These are phyloP conservation scores for Sceliomorpha sp. DNA, from an alignment of 2,888 invertebrate species.

Conservation along the genomic window DNA sequence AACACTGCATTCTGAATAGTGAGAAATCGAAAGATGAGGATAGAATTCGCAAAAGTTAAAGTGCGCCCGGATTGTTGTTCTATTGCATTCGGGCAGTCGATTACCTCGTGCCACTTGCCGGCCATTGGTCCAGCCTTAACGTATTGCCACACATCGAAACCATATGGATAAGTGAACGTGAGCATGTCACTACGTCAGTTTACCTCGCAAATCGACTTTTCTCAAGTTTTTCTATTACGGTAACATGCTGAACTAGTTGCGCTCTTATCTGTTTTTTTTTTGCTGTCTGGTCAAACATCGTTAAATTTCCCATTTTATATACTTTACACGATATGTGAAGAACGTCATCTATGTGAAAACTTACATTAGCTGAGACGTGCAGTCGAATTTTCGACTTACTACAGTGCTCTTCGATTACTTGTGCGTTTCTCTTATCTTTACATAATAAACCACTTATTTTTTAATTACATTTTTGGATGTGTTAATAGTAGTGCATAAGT, in stretches of 20 bases:
- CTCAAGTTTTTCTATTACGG: constrained; percentile 40
- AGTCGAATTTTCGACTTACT: too few relatives aligned
- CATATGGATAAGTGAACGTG: constrained; percentile 51
- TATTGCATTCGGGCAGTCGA: constrained; percentile 75
- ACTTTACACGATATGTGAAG: too few relatives aligned
- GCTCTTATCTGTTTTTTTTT: constrained; percentile 28
- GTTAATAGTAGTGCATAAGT: too few relatives aligned
- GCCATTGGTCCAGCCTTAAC: constrained; percentile 72
- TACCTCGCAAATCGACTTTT: constrained; percentile 54
- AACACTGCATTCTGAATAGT: constrained; percentile 64
- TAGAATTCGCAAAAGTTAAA: constrained; percentile 66
- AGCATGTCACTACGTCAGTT: constrained; percentile 47
- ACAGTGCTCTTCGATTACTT: too few relatives aligned
- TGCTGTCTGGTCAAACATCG: background rate
- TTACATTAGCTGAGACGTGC: too few relatives aligned
- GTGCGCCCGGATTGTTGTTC: constrained; percentile 64
- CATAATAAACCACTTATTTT: too few relatives aligned
- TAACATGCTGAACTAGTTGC: constrained; percentile 19
- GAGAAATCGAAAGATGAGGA: constrained; percentile 64
- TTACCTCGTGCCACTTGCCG: constrained; percentile 79
- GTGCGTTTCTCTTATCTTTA: too few relatives aligned
- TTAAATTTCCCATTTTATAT: too few relatives aligned
- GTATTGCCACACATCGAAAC: constrained; percentile 53
- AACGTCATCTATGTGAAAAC: too few relatives aligned
- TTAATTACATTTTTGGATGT: too few relatives aligned